Conservation (phyloP, 2,888 invertebrate genomes). For the Leucoptera coffeella region DNA sequence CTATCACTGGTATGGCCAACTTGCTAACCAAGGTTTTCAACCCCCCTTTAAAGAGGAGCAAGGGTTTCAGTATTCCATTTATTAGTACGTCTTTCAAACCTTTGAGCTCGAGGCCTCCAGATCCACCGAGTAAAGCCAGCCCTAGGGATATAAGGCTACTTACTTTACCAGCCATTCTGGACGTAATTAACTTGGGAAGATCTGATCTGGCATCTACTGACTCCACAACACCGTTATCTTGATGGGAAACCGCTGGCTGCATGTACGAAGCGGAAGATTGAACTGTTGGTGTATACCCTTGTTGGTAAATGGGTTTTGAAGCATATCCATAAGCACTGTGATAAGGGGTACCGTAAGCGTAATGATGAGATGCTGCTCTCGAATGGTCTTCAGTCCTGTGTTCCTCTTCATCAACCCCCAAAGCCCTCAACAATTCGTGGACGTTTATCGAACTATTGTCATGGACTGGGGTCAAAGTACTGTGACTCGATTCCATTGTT, state of each 20-base stretch:
- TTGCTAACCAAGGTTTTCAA: constrained; percentile 32
- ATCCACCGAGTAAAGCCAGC: constrained; percentile 21
- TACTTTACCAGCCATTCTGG: constrained; percentile 22
- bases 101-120: constrained; percentile 14
- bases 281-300: not conserved
- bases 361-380: constrained; percentile 10
- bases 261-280: not conserved
- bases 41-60: constrained; percentile 25
- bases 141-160: constrained; percentile 24
- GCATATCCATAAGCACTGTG: not conserved
- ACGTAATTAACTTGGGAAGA: constrained; percentile 19
- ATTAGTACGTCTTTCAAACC: constrained; percentile 28
- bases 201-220: constrained; percentile 1
- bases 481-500: not conserved
- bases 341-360: constrained; percentile 5
- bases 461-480: not conserved
- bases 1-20: constrained; percentile 30
- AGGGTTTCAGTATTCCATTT: constrained; percentile 29
- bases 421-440: constrained; percentile 13
- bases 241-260: constrained; percentile 7
- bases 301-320: constrained; percentile 7
- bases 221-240: constrained; percentile 7
- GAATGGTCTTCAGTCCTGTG: constrained; percentile 8
- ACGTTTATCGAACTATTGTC: constrained; percentile 11
- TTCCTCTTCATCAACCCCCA: constrained; percentile 13